Conservation (phyloP, 2,797 vertebrate genomes). For the Ctenopoma multispine region DNA sequence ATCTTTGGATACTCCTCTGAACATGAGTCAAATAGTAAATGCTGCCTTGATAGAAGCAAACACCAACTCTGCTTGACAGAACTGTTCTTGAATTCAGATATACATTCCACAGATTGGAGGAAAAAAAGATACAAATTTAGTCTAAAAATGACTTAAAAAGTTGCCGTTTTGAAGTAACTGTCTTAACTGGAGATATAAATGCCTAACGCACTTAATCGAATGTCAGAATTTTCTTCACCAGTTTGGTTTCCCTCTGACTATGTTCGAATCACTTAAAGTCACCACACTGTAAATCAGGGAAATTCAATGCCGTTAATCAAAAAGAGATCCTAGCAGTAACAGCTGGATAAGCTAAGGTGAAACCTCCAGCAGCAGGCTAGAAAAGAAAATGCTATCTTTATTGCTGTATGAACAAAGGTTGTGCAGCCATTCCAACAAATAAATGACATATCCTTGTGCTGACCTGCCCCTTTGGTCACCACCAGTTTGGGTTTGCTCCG, state of each 20-base stretch:
- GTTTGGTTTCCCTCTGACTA: slow-evolving; percentile 11
- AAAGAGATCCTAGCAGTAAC: not conserved
- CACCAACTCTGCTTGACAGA: slow-evolving; percentile 11
- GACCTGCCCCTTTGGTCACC: slow-evolving; percentile 96
- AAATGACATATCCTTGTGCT: slow-evolving; percentile 49
- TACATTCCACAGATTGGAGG: not conserved
- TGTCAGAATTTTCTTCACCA: not conserved
- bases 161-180: slow-evolving; percentile 16
- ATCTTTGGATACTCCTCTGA: slow-evolving; percentile 35
- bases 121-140: not conserved
- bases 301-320: not conserved
- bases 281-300: not conserved
- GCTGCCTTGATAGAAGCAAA: slow-evolving; percentile 32
- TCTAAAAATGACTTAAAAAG: slow-evolving; percentile 14
- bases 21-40: slow-evolving; percentile 58
- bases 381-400: not conserved
- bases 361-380: not conserved
- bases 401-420: slow-evolving; percentile 2
- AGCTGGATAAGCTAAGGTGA: not conserved
- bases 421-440: slow-evolving; percentile 14
- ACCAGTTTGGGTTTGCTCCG: slow-evolving; percentile 97
- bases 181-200: not conserved
- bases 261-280: slow-evolving; percentile 3
- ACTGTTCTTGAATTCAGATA: slow-evolving; percentile 9
- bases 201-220: not conserved